Conservation (phyloP, 2,113 vertebrate genomes). For the Laticauda colubrina region DNA sequence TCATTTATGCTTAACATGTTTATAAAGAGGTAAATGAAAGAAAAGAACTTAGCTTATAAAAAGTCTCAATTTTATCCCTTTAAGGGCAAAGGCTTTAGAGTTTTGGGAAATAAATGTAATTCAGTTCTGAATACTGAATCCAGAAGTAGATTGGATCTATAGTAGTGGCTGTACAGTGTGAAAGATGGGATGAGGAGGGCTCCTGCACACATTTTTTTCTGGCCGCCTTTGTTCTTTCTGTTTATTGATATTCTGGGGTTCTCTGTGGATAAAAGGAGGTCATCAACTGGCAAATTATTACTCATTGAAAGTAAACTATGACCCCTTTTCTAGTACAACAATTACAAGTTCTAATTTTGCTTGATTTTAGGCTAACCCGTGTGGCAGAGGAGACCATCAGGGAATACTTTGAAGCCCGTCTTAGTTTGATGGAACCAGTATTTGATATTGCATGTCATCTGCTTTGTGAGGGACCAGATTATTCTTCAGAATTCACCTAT, state of each 20-base stretch:
- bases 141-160: not conserved
- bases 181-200: not conserved
- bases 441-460: conserved; percentile 92
- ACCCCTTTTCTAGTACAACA: not conserved
- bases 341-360: not conserved
- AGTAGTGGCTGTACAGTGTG: not conserved
- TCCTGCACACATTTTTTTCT: not conserved
- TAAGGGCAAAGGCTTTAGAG: not conserved
- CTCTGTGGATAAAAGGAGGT: not conserved
- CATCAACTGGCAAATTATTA: not conserved
- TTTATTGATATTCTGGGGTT: not conserved
- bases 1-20: not conserved
- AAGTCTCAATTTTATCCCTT: not conserved
- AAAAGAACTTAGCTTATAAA: not conserved
- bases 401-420: conserved; percentile 87
- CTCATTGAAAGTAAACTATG: not conserved
- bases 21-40: not conserved
- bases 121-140: not conserved
- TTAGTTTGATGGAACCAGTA: conserved; percentile 84
- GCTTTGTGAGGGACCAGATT: conserved; percentile 93
- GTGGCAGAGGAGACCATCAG: conserved; percentile 90
- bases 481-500: conserved; percentile 87
- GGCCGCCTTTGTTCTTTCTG: not conserved
- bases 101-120: not conserved
- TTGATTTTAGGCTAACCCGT: conserved; percentile 77